These are phyloP conservation scores for Apotomis betuletana DNA, from an alignment of 2,888 invertebrate genomes.

Conservation along the genomic window DNA sequence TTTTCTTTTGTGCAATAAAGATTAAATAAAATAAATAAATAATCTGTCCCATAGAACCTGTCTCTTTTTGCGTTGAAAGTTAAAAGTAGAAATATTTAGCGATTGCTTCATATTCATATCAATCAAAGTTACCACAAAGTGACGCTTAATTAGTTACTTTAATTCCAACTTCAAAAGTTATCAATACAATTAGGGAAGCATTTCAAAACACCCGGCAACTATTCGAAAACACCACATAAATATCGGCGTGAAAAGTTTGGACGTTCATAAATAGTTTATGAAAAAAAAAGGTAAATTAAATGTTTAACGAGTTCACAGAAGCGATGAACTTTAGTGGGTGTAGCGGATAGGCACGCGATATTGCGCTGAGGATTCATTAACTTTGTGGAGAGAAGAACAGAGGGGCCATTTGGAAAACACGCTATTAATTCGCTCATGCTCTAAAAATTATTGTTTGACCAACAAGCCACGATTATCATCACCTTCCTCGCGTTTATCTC, in stretches of 20 bases:
- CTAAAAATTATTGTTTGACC: no score
- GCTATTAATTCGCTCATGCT: background rate
- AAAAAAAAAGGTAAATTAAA: slow-evolving; percentile 35
- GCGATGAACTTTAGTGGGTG: slow-evolving; percentile 25
- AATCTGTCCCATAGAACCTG: no score
- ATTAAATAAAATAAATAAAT: no score
- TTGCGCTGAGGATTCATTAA: slow-evolving; percentile 22
- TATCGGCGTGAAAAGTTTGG: slow-evolving; percentile 28
- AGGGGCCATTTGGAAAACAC: background rate
- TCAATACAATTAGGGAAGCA: slow-evolving; percentile 12
- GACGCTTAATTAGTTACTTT: background rate
- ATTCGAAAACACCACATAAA: background rate
- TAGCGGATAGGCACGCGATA: slow-evolving; percentile 26
- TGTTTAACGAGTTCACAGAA: slow-evolving; percentile 39
- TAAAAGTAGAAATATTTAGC: no score
- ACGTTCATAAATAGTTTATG: slow-evolving; percentile 24
- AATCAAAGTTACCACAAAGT: background rate
- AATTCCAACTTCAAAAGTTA: slow-evolving; percentile 1
- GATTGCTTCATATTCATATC: no score
- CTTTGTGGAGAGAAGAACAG: slow-evolving; percentile 14
- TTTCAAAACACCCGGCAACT: slow-evolving; percentile 7
- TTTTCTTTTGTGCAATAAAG: no score
- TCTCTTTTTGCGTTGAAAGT: no score
- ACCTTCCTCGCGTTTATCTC: background rate
- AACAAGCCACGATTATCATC: background rate